Evolutionary conservation across 2,797 vertebrate genomes (phyloP), one percentile per base, ranked within the genome.

Genomic region (Enteromius anoplus): DNA sequence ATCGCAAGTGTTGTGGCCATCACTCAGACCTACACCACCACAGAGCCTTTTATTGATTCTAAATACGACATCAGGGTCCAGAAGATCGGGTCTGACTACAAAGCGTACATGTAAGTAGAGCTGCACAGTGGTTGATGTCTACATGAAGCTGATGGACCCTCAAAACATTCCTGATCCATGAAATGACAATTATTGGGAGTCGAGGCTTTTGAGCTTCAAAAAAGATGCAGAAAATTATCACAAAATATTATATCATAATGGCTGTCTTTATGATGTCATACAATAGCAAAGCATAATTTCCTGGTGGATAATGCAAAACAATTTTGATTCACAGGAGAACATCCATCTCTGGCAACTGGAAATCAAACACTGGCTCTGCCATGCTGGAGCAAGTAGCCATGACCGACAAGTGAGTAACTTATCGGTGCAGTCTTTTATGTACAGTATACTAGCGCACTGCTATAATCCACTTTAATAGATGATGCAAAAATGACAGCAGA

Each of bases 371-470:
- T 0, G 98, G 98, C 85, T 99, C 98, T 84, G 97, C 98, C 82
- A 99, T 99, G 98, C 89, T 99, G 95, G 98, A 99, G 91, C 98
- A 99, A 94, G 97, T 99, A 80, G 98, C 98, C 90, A 99, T 99
- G 98, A 97, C 97, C 90, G 98, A 99, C 91, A 97, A 96, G 98
- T 99, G 93, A 96, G 96, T 21, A 70, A 47, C 40, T 21, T 3
- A n/a, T 21, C 15, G 3, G 26, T 47, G 62, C 40, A 29, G 51
- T 55, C 53, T 55, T 55, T 55, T n/a, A n/a, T 55, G 6, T 53
- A 9, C 19, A 21, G 51, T 9, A 42, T 42, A 8, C 40, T 10
- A 19, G 49, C 19, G 51, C 19, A 53, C 3, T 42, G 19, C 51
- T 21, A 2, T 53, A 53, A 53, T 21, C 21, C 10, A 65, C 29